Conservation (phyloP, 2,888 invertebrate genomes). For the Tetropium fuscum region DNA sequence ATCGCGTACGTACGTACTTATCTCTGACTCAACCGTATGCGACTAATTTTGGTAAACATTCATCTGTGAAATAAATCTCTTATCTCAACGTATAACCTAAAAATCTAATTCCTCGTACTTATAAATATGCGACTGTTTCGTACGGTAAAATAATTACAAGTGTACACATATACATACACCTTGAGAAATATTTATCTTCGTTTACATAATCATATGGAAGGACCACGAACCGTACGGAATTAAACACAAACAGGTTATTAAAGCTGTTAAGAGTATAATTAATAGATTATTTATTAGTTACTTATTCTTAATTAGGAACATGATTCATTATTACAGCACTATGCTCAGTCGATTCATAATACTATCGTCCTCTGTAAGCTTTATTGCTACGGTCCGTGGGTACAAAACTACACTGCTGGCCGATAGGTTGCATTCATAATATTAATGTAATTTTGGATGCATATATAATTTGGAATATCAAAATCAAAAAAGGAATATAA, state of each 20-base stretch:
- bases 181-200: conserved; percentile 14
- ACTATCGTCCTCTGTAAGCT: too few species aligned
- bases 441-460: too few species aligned
- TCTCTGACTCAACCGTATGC: background rate
- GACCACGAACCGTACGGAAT: conserved; percentile 11
- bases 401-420: too few species aligned
- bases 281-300: too few species aligned
- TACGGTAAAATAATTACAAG: background rate
- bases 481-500: too few species aligned
- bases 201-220: conserved; percentile 10
- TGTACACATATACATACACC: conserved; percentile 19
- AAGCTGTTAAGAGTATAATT: too few species aligned
- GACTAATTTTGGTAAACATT: background rate
- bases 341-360: too few species aligned
- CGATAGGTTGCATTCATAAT: too few species aligned
- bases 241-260: conserved; percentile 1
- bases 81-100: conserved; percentile 3
- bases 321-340: too few species aligned
- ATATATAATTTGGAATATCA: too few species aligned
- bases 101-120: background rate
- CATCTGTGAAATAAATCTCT: background rate
- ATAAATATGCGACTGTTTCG: background rate
- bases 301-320: too few species aligned
- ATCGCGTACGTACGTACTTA: background rate
- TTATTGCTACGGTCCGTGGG: too few species aligned